Evolutionary conservation across 2,113 vertebrate species (phyloP).

Genomic region (Elaphurus davidianus): DNA sequence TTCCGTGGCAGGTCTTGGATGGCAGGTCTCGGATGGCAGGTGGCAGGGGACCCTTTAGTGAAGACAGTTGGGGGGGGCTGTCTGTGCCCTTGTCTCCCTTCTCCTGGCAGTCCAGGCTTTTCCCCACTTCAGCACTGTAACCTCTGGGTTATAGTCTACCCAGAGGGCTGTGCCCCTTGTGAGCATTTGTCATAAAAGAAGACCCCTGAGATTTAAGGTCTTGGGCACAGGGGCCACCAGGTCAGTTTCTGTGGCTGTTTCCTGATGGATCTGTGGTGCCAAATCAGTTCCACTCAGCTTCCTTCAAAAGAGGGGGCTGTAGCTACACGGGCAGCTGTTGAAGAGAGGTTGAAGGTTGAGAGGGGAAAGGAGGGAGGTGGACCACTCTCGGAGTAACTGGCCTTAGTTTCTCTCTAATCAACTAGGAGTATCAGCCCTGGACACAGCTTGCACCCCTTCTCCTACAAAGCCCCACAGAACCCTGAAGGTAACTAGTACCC

Average conservation of each 20-base stretch:
- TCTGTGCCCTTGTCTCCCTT: not conserved
- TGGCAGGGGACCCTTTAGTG: accelerated
- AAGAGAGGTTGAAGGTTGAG: no score
- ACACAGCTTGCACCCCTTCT: not conserved
- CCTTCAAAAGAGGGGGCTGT: not conserved
- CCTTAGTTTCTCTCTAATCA: no score
- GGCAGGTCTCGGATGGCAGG: not conserved
- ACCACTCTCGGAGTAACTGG: not conserved
- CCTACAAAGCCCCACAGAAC: not conserved
- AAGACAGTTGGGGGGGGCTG: not conserved
- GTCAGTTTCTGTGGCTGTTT: no score
- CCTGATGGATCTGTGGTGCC: not conserved
- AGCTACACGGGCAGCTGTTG: not conserved
- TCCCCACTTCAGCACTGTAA: not conserved
- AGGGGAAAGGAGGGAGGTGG: not conserved
- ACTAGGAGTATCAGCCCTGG: not conserved
- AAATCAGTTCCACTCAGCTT: no score
- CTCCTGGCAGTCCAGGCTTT: not conserved
- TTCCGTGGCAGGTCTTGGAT: not conserved
- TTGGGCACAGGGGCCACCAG: not conserved
- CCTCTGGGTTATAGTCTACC: not conserved
- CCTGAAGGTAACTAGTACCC: not conserved
- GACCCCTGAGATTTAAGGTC: not conserved
- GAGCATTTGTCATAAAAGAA: not conserved
- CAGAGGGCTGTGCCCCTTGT: not conserved